phyloP scores from a whole-genome alignment of 2,888 invertebrate species.

The Andrena fulva region DNA sequence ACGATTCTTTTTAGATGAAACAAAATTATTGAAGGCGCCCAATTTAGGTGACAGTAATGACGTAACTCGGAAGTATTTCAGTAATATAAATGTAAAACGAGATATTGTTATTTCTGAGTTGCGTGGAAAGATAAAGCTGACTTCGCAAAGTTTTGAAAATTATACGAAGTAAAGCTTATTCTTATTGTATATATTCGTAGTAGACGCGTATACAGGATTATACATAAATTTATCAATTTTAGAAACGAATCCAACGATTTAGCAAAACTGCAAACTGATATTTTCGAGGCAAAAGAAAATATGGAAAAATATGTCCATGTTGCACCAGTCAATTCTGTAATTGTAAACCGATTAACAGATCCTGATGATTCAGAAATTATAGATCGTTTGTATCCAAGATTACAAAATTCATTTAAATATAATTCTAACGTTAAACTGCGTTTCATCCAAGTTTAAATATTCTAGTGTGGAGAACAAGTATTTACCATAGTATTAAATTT shows the following conservation, averaged over 20 bases:
- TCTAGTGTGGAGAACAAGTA: slow-evolving; percentile 54
- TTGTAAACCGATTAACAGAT: slow-evolving; percentile 38
- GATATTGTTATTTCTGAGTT: background rate
- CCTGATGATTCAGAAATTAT: slow-evolving; percentile 46
- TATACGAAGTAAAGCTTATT: slow-evolving; percentile 43
- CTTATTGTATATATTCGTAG: background rate
- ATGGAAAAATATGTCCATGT: slow-evolving; percentile 11
- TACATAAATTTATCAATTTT: slow-evolving; percentile 22
- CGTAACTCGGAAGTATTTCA: slow-evolving; percentile 34
- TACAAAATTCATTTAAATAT: background rate
- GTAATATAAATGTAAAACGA: slow-evolving; percentile 27
- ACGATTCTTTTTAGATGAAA: slow-evolving; percentile 32
- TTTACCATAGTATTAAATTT: slow-evolving; percentile 30
- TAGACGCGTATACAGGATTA: background rate
- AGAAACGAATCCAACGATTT: slow-evolving; percentile 33
- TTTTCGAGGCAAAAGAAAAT: slow-evolving; percentile 44
- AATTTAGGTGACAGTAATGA: background rate
- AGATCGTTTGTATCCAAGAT: slow-evolving; percentile 44
- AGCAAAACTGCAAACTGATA: slow-evolving; percentile 10
- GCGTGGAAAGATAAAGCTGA: background rate
- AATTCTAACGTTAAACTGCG: background rate
- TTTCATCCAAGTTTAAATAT: slow-evolving; percentile 21
- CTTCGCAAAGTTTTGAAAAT: background rate
- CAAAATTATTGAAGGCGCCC: slow-evolving; percentile 35
- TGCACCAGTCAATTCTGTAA: slow-evolving; percentile 1